phyloP scores from a whole-genome alignment of 2,888 invertebrate genomes.

The Pegoplata infirma region DNA sequence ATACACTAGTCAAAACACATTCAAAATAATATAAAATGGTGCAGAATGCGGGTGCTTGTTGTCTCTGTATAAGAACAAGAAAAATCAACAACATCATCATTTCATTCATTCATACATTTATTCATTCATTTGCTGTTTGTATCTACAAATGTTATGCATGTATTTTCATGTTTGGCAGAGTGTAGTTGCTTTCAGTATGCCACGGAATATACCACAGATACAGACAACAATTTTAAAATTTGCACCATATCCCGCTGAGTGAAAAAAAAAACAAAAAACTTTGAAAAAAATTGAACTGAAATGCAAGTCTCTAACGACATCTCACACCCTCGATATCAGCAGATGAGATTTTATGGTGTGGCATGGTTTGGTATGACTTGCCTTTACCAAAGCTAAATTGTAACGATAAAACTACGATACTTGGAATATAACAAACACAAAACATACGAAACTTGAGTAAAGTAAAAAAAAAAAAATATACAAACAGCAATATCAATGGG shows the following conservation, averaged over 20 bases:
- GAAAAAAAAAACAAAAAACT: neutral
- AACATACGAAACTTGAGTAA: constrained; percentile 33
- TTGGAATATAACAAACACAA: constrained; percentile 20
- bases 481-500: neutral
- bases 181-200: constrained; percentile 25
- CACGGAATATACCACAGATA: constrained; percentile 38
- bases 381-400: constrained; percentile 54
- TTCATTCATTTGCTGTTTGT: constrained; percentile 47
- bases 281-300: neutral
- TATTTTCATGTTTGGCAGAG: neutral
- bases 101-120: constrained; percentile 37
- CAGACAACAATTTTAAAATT: constrained; percentile 49
- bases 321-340: constrained; percentile 2
- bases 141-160: neutral
- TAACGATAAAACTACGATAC: constrained; percentile 46
- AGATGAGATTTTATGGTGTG: constrained; percentile 9
- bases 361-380: constrained; percentile 29
- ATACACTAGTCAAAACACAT: constrained; percentile 48
- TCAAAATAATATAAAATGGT: constrained; percentile 33
- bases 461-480: constrained; percentile 11
- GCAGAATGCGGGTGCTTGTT: constrained; percentile 49
- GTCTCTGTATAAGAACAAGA: constrained; percentile 24
- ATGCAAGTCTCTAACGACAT: constrained; percentile 18
- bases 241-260: constrained; percentile 44
- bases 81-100: constrained; percentile 59